Conservation (phyloP, 2,113 vertebrate genomes). For the Scartelaos histophorus region DNA sequence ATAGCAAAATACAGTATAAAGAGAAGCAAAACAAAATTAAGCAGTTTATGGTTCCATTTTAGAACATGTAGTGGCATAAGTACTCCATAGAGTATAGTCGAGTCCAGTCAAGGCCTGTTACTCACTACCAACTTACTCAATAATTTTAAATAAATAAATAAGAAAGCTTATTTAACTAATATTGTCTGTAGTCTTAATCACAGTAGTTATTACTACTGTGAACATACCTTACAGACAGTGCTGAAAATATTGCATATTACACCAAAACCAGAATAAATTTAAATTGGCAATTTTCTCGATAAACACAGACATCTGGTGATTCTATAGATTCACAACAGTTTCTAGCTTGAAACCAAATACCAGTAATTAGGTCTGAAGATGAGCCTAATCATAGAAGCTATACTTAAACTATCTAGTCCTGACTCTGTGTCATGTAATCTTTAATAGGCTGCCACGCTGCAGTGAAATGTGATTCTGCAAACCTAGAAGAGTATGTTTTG, state of each 20-base stretch:
- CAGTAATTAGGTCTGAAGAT: constrained; percentile 49
- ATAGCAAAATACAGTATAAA: background rate
- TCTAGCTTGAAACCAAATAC: constrained; percentile 40
- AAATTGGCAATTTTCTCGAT: background rate
- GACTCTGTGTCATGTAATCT: constrained; percentile 50
- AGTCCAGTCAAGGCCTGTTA: no score
- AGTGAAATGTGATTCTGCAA: constrained; percentile 36
- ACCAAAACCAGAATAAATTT: no score
- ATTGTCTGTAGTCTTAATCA: no score
- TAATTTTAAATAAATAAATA: no score
- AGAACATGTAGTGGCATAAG: background rate
- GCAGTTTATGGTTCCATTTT: background rate
- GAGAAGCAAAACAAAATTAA: background rate
- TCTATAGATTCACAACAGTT: constrained; percentile 25
- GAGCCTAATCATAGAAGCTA: constrained; percentile 39
- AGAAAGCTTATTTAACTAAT: background rate
- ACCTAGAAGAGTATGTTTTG: constrained; percentile 14
- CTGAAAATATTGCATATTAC: no score
- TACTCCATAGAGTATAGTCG: background rate
- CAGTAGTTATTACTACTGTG: no score
- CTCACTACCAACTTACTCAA: no score
- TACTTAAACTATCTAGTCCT: constrained; percentile 37
- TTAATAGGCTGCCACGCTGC: constrained; percentile 28
- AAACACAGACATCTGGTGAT: background rate
- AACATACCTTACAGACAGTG: no score